Evolutionary conservation across 2,113 vertebrate species (phyloP), one percentile per base, ranked within the genome.

Genomic region (Phalacrocorax brasilianus): DNA sequence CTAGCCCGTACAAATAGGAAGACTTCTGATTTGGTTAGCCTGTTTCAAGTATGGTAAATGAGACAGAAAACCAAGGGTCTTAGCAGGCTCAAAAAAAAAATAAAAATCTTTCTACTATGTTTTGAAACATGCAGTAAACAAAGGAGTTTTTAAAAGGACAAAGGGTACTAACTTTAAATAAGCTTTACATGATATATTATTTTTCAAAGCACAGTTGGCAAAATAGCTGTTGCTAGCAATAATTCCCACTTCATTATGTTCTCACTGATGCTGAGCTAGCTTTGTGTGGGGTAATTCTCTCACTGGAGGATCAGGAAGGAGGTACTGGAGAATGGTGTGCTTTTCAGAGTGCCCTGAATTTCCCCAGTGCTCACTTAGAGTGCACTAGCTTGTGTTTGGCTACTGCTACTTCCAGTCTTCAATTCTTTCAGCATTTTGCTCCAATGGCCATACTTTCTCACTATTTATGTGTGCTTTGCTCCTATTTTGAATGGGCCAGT

Each of bases 391-490:
- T 74, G 2, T 28, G 5, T 56, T 56, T 38, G 30, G 40, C 44
- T 83, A 3, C 38, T 19, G 9, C 7, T 35, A 26, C 18, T 93
- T 76, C 26, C 27, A 67, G 17, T 77, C 49, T 73, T 73, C 33
- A 40, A 0, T 76, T 87, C 17, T 61, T 85, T 15, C 32, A 70
- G 14, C 6, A 32, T 81, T 81, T 77, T 77, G 18, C 3, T 87
- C 8, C 20, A 52, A 2, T 11, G 5, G 20, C 6, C 66, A 2
- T 71, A 35, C 2, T 84, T 70, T 38, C 38, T 84, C 2, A 0
- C 23, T 84, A 5, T 58, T 53, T 83, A 28, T 44, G 8, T 22
- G 26, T 33, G 26, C 22, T 84, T 77, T 22, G 2, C 33, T 80
- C 40, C 6, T 61, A 1, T 70, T 84, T 73, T 44, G 22, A 73